Conservation (phyloP, 1,140 invertebrate species). For the Camponotus floridanus region DNA sequence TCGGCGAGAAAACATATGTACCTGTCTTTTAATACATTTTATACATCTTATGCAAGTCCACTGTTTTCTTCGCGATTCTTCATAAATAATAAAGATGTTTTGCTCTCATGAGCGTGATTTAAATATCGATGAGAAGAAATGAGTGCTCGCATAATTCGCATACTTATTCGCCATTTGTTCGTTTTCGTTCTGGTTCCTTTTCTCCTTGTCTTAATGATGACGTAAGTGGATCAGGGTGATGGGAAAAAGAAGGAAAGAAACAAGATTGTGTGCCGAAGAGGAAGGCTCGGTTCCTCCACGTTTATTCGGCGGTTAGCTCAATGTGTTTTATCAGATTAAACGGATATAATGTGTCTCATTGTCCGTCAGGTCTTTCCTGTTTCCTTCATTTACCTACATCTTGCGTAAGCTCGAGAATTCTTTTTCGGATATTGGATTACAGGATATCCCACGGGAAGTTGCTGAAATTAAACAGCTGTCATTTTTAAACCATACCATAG, state of each 20-base stretch:
- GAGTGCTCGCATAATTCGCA: neutral
- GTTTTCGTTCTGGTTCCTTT: neutral
- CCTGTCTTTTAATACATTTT: neutral
- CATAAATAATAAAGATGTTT: too few relatives aligned
- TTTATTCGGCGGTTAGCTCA: conserved; percentile 15
- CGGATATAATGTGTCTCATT: neutral
- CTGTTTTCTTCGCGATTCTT: too few relatives aligned
- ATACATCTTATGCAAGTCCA: neutral
- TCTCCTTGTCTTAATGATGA: neutral
- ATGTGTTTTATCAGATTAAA: conserved; percentile 31
- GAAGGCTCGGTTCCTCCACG: conserved; percentile 3
- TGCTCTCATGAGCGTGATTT: neutral
- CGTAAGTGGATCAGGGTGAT: conserved; percentile 27
- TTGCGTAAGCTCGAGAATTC: neutral
- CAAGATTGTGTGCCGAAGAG: neutral
- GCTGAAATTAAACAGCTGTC: too few relatives aligned
- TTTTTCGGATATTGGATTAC: neutral
- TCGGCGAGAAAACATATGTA: too few relatives aligned
- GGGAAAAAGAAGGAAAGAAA: conserved; percentile 9
- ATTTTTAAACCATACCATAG: too few relatives aligned
- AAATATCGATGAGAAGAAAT: neutral
- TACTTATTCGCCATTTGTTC: neutral
- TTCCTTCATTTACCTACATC: neutral
- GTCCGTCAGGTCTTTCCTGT: neutral
- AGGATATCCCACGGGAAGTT: too few relatives aligned